These are phyloP conservation scores for Synergus itoensis DNA, from an alignment of 2,888 invertebrate species.

Conservation along the genomic window DNA sequence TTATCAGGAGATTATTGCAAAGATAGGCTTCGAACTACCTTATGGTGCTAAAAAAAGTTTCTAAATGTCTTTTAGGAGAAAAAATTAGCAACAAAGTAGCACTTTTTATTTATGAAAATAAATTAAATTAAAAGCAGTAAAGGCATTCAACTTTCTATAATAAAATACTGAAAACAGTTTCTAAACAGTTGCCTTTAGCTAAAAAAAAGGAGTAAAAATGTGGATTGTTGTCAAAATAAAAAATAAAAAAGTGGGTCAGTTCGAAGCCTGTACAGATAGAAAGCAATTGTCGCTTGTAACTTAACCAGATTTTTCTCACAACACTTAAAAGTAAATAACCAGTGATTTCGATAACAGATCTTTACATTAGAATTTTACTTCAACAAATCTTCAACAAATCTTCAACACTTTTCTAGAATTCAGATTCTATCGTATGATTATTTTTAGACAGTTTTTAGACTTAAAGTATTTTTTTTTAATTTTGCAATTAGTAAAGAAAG, in stretches of 20 bases:
- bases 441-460: not conserved
- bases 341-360: conserved; percentile 13
- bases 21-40: no score
- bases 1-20: conserved; percentile 16
- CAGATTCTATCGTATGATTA: not conserved
- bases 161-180: no score
- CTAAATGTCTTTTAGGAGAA: no score
- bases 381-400: conserved; percentile 29
- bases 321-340: conserved; percentile 33
- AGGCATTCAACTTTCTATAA: no score
- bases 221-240: no score
- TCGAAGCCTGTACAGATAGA: not conserved
- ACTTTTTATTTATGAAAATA: no score
- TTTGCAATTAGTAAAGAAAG: not conserved
- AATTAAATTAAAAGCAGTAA: no score
- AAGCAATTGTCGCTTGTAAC: conserved; percentile 16
- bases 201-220: no score
- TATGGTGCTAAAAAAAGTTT: no score
- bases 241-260: no score
- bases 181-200: no score
- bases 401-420: conserved; percentile 6
- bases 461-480: not conserved
- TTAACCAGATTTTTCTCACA: conserved; percentile 9
- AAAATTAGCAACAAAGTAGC: no score
- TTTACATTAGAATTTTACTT: conserved; percentile 11